A percentile compares a stretch with the other conserved stretches of the same genome.
These are phyloP conservation scores for Heterochromis multidens DNA, from an alignment of 2,113 vertebrate genomes.

Conservation along the genomic window DNA sequence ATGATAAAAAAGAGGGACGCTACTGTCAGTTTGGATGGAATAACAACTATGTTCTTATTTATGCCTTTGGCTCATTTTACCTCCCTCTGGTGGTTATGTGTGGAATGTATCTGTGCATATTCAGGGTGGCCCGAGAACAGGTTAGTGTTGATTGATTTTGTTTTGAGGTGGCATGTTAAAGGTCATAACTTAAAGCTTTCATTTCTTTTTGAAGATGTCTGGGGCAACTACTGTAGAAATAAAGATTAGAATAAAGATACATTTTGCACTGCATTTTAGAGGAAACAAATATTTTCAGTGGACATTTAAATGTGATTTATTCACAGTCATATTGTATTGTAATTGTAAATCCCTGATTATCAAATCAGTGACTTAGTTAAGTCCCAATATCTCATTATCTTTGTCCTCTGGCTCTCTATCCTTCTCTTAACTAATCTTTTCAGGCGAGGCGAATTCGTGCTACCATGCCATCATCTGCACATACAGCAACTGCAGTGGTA, in stretches of 20 bases:
- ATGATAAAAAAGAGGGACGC: slow-evolving; percentile 45
- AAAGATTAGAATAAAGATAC: background rate
- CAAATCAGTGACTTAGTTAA: background rate
- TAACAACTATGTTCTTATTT: slow-evolving; percentile 81
- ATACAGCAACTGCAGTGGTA: slow-evolving; percentile 64
- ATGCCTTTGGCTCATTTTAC: slow-evolving; percentile 83
- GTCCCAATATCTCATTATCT: background rate
- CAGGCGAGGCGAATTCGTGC: slow-evolving; percentile 71
- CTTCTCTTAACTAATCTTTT: background rate
- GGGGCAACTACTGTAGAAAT: background rate
- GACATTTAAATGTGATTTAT: background rate
- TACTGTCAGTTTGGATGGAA: slow-evolving; percentile 87
- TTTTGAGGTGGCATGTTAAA: background rate
- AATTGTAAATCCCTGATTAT: background rate
- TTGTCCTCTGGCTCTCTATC: background rate
- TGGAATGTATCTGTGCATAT: slow-evolving; percentile 87
- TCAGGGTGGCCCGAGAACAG: slow-evolving; percentile 86
- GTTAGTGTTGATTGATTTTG: slow-evolving; percentile 37
- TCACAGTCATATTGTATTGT: background rate
- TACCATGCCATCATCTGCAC: slow-evolving; percentile 63
- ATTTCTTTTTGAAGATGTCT: background rate
- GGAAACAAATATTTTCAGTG: background rate
- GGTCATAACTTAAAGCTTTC: background rate
- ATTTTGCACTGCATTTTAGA: background rate
- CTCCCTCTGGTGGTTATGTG: slow-evolving; percentile 89